Evolutionary conservation across 2,113 vertebrate genomes (phyloP), one percentile per base, ranked within the genome.

Genomic region (Pogona vitticeps): DNA sequence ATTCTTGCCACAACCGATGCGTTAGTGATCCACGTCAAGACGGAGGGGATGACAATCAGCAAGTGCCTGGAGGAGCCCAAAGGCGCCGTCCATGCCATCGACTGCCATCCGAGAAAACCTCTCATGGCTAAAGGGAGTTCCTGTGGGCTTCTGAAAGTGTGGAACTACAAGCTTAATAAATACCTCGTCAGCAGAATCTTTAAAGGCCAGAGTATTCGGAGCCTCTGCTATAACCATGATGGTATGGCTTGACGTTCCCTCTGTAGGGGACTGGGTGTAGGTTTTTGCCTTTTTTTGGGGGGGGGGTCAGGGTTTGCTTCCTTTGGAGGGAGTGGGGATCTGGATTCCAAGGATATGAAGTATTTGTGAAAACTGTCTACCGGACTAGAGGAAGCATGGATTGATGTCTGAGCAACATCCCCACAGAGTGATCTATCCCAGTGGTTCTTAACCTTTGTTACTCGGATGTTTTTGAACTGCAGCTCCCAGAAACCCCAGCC

Each of bases 51-150:
- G 72, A 87, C 42, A 8, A 81, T 95, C 2, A 96, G 96, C 73
- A 97, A 94, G 84, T 80, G 98, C 65, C 75, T 97, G 15, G 82
- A 95, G 9, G 97, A 98, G 83, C 94, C 97, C 0, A 95, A 89
- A 73, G 84, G 95, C 58, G 95, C 96, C 6, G 75, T 98, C 6
- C 94, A 93, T 4, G 97, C 98, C 72, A 88, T 99, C 38, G 86
- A 97, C 90, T 99, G 98, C 88, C 98, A 99, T 92, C 99, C 99
- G 0, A 92, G 91, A 67, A 92, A 94, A n/a, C 92, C 97, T 1
- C 23, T 93, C 0, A 42, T 99, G 2, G 97, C 96, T 42, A 94
- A 97, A 14, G 98, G 98, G 4, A 98, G 97, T 46, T 83, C 89
- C 73, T 95, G 95, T 0, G 98, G 98, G 80, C 88, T 97, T 85